A percentile compares a stretch with the other conserved stretches of the same genome.
Evolutionary conservation across 2,113 vertebrate species (phyloP).

Genomic region (Ia io): DNA sequence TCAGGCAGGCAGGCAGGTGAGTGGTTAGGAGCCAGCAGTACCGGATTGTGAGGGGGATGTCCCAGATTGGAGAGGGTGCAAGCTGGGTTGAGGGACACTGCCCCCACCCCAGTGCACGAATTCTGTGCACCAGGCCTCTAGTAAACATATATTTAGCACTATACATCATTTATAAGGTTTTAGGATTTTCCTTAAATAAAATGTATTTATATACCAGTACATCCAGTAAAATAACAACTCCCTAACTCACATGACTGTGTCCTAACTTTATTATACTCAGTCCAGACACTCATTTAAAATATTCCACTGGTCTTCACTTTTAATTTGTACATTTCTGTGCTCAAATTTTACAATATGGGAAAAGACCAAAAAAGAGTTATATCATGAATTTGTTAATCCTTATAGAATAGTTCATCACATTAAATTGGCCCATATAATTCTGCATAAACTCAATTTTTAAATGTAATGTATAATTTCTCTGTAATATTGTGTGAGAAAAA

Average conservation of each 20-base stretch:
- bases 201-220: not conserved
- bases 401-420: conserved; percentile 48
- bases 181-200: not conserved
- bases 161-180: not conserved
- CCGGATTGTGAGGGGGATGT: too few species aligned
- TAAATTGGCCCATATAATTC: conserved; percentile 48
- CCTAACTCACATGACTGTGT: not conserved
- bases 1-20: too few species aligned
- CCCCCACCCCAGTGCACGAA: too few species aligned
- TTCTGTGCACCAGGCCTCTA: too few species aligned
- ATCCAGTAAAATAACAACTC: not conserved
- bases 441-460: conserved; percentile 63
- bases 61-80: too few species aligned
- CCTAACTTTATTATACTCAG: not conserved
- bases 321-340: conserved; percentile 25
- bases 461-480: conserved; percentile 49
- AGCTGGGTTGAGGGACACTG: too few species aligned
- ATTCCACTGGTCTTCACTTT: not conserved
- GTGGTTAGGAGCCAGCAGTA: too few species aligned
- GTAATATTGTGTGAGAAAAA: conserved; percentile 33
- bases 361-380: conserved; percentile 32
- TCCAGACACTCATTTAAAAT: not conserved
- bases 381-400: conserved; percentile 51
- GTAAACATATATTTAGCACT: not conserved
- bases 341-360: not conserved